Percentiles rank a stretch among this genome's conserved stretches.
phyloP scores from a whole-genome alignment of 2,113 vertebrate species.

The Scartelaos histophorus region DNA sequence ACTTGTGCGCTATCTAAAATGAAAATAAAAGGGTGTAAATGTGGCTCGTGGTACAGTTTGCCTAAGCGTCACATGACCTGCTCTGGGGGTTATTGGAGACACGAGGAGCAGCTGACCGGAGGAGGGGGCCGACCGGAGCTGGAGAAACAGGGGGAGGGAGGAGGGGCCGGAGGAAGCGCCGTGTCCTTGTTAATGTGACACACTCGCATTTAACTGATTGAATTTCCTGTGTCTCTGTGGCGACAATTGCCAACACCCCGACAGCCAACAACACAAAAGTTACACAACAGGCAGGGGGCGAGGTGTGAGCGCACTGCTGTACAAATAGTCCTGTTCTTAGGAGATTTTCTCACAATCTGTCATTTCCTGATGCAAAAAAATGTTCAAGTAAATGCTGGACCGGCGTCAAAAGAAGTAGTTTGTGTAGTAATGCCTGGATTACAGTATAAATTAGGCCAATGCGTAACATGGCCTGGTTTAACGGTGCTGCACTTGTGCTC shows the following conservation, averaged over 20 bases:
- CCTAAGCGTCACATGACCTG: conserved; percentile 3
- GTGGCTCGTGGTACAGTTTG: not conserved
- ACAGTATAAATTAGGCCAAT: conserved; percentile 1
- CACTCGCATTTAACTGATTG: conserved; percentile 66
- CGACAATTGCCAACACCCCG: conserved; percentile 52
- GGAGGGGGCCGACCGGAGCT: conserved; percentile 1
- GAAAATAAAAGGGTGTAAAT: not conserved
- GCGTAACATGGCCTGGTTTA: not conserved
- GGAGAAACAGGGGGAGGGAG: conserved; percentile 13
- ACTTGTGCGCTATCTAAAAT: not conserved
- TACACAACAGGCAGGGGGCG: conserved; percentile 36
- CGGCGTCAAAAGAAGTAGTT: not conserved
- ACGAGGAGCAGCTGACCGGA: conserved; percentile 27
- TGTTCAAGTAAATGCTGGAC: not conserved
- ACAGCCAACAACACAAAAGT: conserved; percentile 49
- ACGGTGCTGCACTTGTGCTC: not conserved
- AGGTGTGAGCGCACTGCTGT: not conserved
- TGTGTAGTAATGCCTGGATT: not conserved
- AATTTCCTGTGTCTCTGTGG: conserved; percentile 51
- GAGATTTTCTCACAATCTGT: conserved; percentile 17
- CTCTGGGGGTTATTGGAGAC: conserved; percentile 17
- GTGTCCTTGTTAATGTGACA: conserved; percentile 69
- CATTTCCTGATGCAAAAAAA: conserved; percentile 6
- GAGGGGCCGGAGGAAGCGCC: conserved; percentile 57
- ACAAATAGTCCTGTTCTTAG: conserved; percentile 6